These are phyloP conservation scores for Eubucco bourcierii DNA, from an alignment of 2,113 vertebrate genomes.

Conservation along the genomic window DNA sequence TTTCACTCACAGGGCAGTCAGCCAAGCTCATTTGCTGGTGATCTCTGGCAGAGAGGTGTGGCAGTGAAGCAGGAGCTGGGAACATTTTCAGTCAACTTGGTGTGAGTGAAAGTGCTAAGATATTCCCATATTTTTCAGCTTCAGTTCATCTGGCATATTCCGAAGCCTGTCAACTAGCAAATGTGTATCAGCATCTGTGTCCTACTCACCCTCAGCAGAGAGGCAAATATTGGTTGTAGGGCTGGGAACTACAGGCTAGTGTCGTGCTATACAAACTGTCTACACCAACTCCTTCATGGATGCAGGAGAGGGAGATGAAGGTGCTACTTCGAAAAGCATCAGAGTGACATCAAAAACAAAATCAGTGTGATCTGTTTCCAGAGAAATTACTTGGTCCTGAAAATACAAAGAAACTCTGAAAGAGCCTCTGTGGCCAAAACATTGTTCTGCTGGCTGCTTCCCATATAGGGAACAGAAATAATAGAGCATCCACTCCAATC, in stretches of 20 bases:
- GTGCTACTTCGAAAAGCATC: not conserved
- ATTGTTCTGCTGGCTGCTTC: constrained; percentile 1
- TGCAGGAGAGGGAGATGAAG: not conserved
- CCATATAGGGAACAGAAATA: not conserved
- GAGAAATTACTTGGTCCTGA: not conserved
- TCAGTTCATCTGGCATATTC: not conserved
- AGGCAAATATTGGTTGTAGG: not conserved
- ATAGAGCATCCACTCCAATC: constrained; percentile 16
- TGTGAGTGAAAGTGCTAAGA: not conserved
- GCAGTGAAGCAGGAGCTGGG: not conserved
- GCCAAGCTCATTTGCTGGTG: not conserved
- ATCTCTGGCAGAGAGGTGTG: not conserved
- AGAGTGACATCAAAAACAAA: not conserved
- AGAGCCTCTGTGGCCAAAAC: constrained; percentile 5
- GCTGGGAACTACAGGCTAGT: not conserved
- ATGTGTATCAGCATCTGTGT: not conserved
- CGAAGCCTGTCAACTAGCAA: not conserved
- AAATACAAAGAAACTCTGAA: not conserved
- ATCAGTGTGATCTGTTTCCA: not conserved
- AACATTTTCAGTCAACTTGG: not conserved
- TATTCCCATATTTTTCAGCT: not conserved
- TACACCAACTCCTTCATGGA: not conserved
- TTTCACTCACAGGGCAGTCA: not conserved
- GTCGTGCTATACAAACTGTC: not conserved
- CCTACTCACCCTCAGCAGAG: not conserved